Percentiles rank a stretch among this genome's conserved stretches.
Conservation (phyloP, 2,888 invertebrate species). For the Microctonus aethiopoides region DNA sequence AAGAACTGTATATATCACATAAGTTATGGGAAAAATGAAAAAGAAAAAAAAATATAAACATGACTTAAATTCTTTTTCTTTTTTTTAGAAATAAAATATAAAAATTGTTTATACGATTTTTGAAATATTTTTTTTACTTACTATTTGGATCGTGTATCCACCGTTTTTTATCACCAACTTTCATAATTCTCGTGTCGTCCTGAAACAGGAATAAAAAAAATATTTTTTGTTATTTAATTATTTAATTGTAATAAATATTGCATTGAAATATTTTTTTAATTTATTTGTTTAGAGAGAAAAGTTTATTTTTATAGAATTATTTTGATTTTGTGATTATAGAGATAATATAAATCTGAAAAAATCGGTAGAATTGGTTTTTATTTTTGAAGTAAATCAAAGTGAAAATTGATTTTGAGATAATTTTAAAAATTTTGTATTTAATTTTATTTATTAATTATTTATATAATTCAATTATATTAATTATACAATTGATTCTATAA, state of each 20-base stretch:
- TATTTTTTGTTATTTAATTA: too few relatives aligned
- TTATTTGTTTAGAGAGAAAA: too few relatives aligned
- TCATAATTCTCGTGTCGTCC: slow-evolving; percentile 70
- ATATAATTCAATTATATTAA: neutral
- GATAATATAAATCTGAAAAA: too few relatives aligned
- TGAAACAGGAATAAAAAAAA: too few relatives aligned
- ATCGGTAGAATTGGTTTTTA: neutral
- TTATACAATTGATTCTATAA: too few relatives aligned
- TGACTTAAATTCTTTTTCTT: neutral
- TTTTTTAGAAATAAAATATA: slow-evolving; percentile 8
- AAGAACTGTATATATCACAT: neutral
- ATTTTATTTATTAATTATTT: too few relatives aligned
- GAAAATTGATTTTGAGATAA: neutral
- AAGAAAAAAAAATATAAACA: neutral
- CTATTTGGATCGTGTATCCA: slow-evolving; percentile 84
- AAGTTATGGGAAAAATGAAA: neutral
- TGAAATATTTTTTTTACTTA: slow-evolving; percentile 69
- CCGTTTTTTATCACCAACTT: slow-evolving; percentile 76
- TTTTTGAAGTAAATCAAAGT: slow-evolving; percentile 8
- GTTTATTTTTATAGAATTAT: too few relatives aligned
- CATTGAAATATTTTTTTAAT: too few relatives aligned
- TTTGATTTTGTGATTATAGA: too few relatives aligned
- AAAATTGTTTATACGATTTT: neutral
- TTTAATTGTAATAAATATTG: too few relatives aligned
- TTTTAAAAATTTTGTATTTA: too few relatives aligned